Conservation (phyloP, 2,797 vertebrate genomes). For the Neomorphus geoffroyi region DNA sequence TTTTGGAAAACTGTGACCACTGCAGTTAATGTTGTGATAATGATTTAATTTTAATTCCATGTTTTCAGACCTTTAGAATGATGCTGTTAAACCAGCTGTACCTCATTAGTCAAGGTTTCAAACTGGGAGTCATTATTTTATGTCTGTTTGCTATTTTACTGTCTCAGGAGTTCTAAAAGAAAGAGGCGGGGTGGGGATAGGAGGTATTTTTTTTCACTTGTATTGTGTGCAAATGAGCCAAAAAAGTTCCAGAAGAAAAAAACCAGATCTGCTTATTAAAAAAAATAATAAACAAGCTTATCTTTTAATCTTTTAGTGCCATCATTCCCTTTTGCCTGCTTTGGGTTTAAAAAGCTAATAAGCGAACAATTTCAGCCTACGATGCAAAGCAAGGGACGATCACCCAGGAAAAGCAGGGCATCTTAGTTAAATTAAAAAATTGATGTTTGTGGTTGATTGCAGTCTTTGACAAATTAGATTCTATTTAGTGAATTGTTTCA, state of each 20-base stretch:
- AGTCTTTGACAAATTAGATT: background rate
- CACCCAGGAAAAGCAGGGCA: background rate
- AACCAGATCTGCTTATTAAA: background rate
- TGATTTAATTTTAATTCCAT: background rate
- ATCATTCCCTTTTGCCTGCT: background rate
- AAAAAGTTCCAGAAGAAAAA: background rate
- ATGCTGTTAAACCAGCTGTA: background rate
- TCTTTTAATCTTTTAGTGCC: background rate
- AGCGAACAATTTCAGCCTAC: background rate
- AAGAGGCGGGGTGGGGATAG: fast-evolving
- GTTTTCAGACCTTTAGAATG: background rate
- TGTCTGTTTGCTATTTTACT: background rate
- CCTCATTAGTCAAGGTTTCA: conserved; percentile 24
- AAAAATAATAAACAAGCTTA: background rate
- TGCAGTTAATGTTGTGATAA: background rate
- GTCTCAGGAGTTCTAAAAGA: background rate
- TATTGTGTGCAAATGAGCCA: background rate
- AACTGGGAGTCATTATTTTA: background rate
- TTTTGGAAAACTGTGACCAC: background rate
- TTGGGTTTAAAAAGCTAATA: background rate
- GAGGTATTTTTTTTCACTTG: background rate
- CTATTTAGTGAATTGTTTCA: background rate
- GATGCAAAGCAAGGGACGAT: background rate
- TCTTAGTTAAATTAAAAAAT: background rate
- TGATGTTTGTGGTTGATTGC: background rate